Base-by-base conservation (phyloP, 1,140 invertebrate genomes). In the Brachionus angularis region DNA sequence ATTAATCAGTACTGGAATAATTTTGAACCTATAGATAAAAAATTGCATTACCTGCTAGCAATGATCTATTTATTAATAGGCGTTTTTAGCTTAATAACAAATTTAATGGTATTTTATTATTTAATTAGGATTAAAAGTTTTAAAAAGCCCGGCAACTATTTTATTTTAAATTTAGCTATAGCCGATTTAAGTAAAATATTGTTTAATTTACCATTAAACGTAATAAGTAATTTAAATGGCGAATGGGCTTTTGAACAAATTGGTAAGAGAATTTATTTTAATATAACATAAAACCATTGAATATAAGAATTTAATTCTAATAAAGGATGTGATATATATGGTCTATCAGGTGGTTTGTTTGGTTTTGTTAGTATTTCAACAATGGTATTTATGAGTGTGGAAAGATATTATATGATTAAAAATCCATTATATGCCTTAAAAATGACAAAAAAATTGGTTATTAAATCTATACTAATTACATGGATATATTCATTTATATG, bases 321-420 rank as follows among this genome's bases (percentile, higher is more conserved):
- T 18, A n/a, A 25, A 69, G 64, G 67, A 16, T 70, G 67, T 29
- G 29, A 70, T 16, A 42, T 70, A 10, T 70, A 70, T 44, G 46
- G 46, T 16, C 10, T 70, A 16, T 29, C 46, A 8, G 46, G 46
- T 18, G 67, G 67, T 16, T 18, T 70, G n/a, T 70, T 70, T 34
- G 67, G 67, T 12, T 50, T 70, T 31, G 33, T 50, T 7, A 50
- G 34, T 18, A 70, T 70, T 29, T 18, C 46, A 14, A 70, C 67
- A n/a, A 70, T 70, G 67, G 47, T 50, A 25, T 50, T 36, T 25
- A 70, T 70, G 46, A 50, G 46, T 29, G 12, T 70, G 23, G 46
- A 50, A 31, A 27, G 67, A 21, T 52, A 44, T 10, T 29, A 34
- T 25, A 46, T 50, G 33, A 31, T 70, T 1, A 50, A 44, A 27